Evolutionary conservation across 2,797 vertebrate species (phyloP).

Genomic region (Anisognathus igniventris): DNA sequence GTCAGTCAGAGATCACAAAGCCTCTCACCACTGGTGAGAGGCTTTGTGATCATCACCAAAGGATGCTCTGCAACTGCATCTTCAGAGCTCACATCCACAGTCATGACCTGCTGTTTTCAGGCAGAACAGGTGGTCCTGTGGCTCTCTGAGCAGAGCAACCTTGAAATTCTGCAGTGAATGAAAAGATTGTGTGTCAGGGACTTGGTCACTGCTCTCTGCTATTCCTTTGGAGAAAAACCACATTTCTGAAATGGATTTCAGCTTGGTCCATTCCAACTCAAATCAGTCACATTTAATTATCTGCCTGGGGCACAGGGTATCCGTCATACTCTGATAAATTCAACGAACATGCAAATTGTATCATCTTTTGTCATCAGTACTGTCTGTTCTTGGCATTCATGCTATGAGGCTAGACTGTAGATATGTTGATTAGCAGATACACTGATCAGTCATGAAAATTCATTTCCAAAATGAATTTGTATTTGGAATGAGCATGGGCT

Average conservation of each 20-base stretch:
- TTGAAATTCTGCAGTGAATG: not conserved
- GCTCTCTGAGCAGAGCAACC: not conserved
- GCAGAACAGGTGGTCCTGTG: not conserved
- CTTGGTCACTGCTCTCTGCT: not conserved
- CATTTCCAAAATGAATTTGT: constrained; percentile 50
- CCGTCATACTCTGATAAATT: not conserved
- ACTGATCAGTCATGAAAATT: constrained; percentile 64
- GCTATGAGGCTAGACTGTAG: constrained; percentile 18
- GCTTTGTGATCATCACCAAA: not conserved
- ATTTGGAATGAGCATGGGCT: not conserved
- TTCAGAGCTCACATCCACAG: not conserved
- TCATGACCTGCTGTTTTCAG: not conserved
- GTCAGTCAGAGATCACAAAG: not conserved
- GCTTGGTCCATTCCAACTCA: not conserved
- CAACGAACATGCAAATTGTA: constrained; percentile 22
- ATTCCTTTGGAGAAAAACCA: not conserved
- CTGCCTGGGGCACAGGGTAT: constrained; percentile 2
- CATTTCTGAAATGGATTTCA: constrained; percentile 23
- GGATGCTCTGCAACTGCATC: not conserved
- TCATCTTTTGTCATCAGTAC: constrained; percentile 41
- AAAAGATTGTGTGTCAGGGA: not conserved
- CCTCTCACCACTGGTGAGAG: not conserved
- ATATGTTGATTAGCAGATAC: constrained; percentile 41
- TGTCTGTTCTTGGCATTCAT: constrained; percentile 34
- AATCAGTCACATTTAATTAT: constrained; percentile 32